Evolutionary conservation across 2,113 vertebrate species (phyloP).

Genomic region (Prionailurus viverrinus): DNA sequence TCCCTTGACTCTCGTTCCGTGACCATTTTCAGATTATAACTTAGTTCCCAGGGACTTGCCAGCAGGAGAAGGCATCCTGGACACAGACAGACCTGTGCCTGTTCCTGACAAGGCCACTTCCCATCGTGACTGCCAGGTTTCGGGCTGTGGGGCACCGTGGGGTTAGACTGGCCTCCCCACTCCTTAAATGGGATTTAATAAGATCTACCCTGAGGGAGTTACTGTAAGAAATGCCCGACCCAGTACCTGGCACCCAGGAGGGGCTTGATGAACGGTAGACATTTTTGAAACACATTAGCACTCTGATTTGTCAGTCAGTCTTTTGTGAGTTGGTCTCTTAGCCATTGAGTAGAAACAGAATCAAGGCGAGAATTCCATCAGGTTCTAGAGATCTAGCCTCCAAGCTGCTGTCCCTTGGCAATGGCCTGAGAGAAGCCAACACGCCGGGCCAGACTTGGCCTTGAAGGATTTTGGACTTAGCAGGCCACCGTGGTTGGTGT

Average conservation of each 20-base stretch:
- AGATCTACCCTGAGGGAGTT: background rate
- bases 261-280: background rate
- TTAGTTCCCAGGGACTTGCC: background rate
- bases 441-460: background rate
- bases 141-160: background rate
- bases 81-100: background rate
- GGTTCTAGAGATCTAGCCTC: background rate
- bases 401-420: background rate
- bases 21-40: background rate
- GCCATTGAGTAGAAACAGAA: background rate
- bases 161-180: background rate
- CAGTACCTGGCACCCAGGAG: background rate
- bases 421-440: background rate
- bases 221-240: background rate
- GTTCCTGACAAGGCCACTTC: background rate
- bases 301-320: background rate
- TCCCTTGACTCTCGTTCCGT: background rate
- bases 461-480: background rate
- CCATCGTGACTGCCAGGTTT: background rate
- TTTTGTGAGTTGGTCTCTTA: conserved; percentile 23
- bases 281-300: conserved; percentile 8
- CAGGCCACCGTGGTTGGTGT: background rate
- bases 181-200: background rate
- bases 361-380: background rate
- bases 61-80: background rate